Base-by-base conservation (phyloP, 2,888 invertebrate genomes). In the Pachydiplax longipennis region DNA sequence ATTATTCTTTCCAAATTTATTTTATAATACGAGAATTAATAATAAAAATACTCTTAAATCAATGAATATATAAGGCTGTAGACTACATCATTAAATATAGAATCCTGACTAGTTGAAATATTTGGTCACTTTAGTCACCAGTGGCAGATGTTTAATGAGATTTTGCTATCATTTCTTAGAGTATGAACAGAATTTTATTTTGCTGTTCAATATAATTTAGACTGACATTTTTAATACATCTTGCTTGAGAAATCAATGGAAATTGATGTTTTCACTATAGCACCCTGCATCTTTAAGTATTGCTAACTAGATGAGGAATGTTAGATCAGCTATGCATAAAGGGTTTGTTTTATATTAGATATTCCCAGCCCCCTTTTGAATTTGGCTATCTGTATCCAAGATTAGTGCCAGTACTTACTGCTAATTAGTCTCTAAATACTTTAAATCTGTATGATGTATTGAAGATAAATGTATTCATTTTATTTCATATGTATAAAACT, bases 201-300 rank as follows among this genome's bases (percentile, higher is more conserved):
- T 83, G 35, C 31, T 87, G 13, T 87, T n/a, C 22, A n/a, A 15
- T 87, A 18, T 65, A 35, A 65, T 65, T n/a, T 61, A 65, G 87
- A 61, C 25, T 13, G 61, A 40, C 35, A 37, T 87, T 35, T 65
- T 87, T n/a, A 13, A 58, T 65, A 87, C 65, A 87, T 87, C 37
- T 37, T 87, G 87, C 87, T 37, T 61, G 61, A 37, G n/a, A 58
- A 12, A 58, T 87, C 40, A 65, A 40, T 87, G 58, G 61, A 61
- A 58, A 37, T 87, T 65, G 87, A 37, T 87, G 87, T 87, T 87
- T 87, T 37, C 35, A 37, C 58, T 40, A 37, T 22, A 61, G 61
- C 87, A 87, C 87, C 87, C 48, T 87, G 87, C 87, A 87, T 87
- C 65, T 83, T 40, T 87, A 48, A 87, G 61, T 87, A 87, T 37